These are phyloP conservation scores for Nycticebus coucang DNA, from an alignment of 2,113 vertebrate genomes.

Conservation along the genomic window DNA sequence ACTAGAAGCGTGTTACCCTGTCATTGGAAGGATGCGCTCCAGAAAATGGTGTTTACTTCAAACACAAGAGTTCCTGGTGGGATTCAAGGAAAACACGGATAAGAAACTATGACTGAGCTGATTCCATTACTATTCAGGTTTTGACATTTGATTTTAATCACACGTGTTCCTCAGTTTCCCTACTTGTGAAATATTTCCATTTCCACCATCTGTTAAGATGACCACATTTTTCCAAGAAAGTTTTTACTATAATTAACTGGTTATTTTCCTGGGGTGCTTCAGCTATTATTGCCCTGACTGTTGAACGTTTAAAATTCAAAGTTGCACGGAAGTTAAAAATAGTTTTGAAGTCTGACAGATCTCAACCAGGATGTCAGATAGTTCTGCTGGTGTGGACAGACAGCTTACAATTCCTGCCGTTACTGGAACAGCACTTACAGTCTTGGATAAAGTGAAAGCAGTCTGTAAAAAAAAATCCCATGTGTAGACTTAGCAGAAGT, in stretches of 20 bases:
- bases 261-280: not conserved
- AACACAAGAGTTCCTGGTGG: not conserved
- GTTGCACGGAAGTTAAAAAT: conserved; percentile 61
- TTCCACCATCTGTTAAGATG: not conserved
- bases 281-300: not conserved
- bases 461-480: not conserved
- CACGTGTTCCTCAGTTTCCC: not conserved
- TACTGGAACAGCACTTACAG: not conserved
- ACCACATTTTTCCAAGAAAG: not conserved
- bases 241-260: not conserved
- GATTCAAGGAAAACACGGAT: not conserved
- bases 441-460: not conserved
- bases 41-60: not conserved
- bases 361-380: conserved; percentile 9
- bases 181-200: not conserved
- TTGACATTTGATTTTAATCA: not conserved
- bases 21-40: not conserved
- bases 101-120: not conserved
- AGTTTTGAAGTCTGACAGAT: conserved; percentile 53
- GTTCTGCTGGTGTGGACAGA: not conserved
- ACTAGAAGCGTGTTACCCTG: not conserved
- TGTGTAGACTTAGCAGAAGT: not conserved
- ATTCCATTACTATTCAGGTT: not conserved
- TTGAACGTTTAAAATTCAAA: conserved; percentile 13
- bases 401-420: not conserved